A percentile compares a stretch with the other conserved stretches of the same genome.
Conservation (phyloP, 2,113 vertebrate genomes). For the Rhabdornis inornatus region DNA sequence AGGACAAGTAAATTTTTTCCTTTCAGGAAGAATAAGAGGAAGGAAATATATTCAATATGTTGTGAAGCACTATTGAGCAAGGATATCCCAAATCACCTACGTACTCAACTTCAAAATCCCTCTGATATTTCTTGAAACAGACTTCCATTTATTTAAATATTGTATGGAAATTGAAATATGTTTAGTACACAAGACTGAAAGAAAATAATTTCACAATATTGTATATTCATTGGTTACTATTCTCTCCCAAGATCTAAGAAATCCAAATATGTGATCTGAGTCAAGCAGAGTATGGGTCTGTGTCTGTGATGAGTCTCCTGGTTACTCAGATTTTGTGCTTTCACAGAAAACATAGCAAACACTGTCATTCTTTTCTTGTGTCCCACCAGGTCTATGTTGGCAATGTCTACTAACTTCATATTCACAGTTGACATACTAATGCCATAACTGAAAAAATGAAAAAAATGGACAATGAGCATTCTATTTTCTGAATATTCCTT, state of each 20-base stretch:
- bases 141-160: not conserved
- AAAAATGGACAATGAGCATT: not conserved
- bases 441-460: accelerated
- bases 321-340: not conserved
- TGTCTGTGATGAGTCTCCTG: not conserved
- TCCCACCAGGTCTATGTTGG: not conserved
- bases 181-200: not conserved
- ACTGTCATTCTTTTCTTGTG: not conserved
- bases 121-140: not conserved
- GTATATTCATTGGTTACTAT: not conserved
- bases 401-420: not conserved
- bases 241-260: not conserved
- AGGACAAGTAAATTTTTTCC: not conserved
- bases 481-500: not conserved
- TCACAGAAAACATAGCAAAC: not conserved
- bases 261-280: not conserved
- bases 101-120: not conserved
- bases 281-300: not conserved
- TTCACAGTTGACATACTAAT: not conserved
- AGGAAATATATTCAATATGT: not conserved
- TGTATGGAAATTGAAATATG: not conserved
- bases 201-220: not conserved
- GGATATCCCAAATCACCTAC: not conserved
- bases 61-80: not conserved
- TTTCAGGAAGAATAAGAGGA: not conserved